Conservation (phyloP, 2,113 vertebrate species). For the Oreotrochilus melanogaster region DNA sequence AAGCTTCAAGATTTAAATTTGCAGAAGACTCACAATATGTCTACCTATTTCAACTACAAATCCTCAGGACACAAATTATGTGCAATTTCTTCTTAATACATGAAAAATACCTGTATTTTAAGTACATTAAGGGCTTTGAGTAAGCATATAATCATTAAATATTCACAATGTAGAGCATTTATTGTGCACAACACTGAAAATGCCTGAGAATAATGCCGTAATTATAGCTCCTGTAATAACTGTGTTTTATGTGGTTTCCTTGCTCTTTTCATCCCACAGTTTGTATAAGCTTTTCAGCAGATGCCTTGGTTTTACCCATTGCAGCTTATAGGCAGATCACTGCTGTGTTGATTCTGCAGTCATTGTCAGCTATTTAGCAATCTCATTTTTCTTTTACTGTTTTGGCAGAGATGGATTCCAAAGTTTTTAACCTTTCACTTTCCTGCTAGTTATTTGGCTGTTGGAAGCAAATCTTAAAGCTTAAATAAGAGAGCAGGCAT, state of each 20-base stretch:
- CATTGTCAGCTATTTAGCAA: conserved; percentile 49
- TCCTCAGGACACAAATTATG: conserved; percentile 22
- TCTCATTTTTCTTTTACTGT: conserved; percentile 63
- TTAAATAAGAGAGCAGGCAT: background rate
- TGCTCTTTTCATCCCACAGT: conserved; percentile 9
- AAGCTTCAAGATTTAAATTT: conserved; percentile 8
- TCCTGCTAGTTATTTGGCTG: conserved; percentile 30
- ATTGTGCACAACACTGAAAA: background rate
- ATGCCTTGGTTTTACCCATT: conserved; percentile 58
- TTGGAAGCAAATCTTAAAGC: conserved; percentile 47
- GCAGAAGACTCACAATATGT: background rate
- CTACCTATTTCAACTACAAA: background rate
- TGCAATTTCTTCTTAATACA: conserved; percentile 29
- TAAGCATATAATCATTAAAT: conserved; percentile 63
- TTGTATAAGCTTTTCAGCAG: conserved; percentile 23
- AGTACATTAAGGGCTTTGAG: background rate
- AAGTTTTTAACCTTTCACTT: conserved; percentile 63
- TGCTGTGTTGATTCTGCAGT: conserved; percentile 35
- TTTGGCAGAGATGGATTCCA: conserved; percentile 41
- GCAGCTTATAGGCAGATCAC: conserved; percentile 41
- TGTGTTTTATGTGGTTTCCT: background rate
- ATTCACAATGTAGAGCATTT: background rate
- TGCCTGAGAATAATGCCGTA: background rate
- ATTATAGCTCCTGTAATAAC: conserved; percentile 38
- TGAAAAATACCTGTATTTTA: conserved; percentile 34